Evolutionary conservation across 2,888 invertebrate genomes (phyloP).

Genomic region (Chalcis sispes): DNA sequence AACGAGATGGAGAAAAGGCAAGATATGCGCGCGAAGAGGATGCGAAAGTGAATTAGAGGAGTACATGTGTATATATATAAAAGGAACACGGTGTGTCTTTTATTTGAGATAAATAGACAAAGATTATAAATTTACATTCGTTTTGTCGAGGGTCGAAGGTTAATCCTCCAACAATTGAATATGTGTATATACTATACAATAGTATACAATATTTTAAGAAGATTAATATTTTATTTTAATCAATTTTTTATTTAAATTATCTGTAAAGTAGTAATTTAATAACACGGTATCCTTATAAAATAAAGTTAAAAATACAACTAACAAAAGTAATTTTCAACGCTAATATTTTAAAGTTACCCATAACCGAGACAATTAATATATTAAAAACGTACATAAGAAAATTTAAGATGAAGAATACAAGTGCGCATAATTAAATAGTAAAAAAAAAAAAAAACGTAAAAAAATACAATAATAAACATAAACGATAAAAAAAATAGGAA

Average conservation of each 20-base stretch:
- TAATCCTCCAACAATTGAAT: constrained; percentile 3
- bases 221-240: too few relatives aligned
- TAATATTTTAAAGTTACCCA: too few relatives aligned
- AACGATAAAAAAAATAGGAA: neutral
- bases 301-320: too few relatives aligned
- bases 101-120: constrained; percentile 19
- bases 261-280: too few relatives aligned
- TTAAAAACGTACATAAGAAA: too few relatives aligned
- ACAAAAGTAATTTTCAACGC: too few relatives aligned
- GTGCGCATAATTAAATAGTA: neutral
- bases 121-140: constrained; percentile 23
- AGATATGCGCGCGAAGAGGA: neutral
- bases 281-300: too few relatives aligned
- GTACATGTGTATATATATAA: neutral
- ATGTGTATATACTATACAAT: neutral
- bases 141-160: neutral
- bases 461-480: too few relatives aligned
- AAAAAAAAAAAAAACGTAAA: neutral
- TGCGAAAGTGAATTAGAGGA: neutral
- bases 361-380: too few relatives aligned
- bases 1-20: neutral
- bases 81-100: constrained; percentile 1
- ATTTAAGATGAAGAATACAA: too few relatives aligned
- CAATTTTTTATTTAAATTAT: too few relatives aligned
- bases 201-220: neutral